A percentile compares a stretch with the other conserved stretches of the same genome.
These are phyloP conservation scores for Dione vanillae DNA, from an alignment of 2,888 invertebrate species.

Conservation along the genomic window DNA sequence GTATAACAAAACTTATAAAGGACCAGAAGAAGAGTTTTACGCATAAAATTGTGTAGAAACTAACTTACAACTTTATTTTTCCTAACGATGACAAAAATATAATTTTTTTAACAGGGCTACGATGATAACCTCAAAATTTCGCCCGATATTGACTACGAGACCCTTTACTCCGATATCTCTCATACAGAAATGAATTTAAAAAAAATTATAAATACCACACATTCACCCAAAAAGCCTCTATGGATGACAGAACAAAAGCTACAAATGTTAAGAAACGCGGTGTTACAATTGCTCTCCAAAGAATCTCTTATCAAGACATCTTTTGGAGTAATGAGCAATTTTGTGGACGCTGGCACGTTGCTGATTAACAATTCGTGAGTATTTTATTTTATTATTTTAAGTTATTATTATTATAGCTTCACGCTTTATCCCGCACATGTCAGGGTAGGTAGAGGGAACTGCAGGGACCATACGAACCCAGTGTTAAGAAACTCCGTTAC, in stretches of 20 bases:
- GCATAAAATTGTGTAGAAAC: too few relatives aligned
- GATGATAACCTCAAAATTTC: conserved; percentile 59
- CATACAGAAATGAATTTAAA: conserved; percentile 56
- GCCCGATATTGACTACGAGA: conserved; percentile 61
- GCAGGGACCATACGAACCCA: too few relatives aligned
- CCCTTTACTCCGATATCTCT: conserved; percentile 57
- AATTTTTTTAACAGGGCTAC: conserved; percentile 61
- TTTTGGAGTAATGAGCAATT: conserved; percentile 68
- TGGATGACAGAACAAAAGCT: conserved; percentile 72
- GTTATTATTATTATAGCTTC: neutral
- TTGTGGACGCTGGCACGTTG: conserved; percentile 73
- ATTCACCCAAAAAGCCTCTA: conserved; percentile 58
- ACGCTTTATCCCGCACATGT: too few relatives aligned
- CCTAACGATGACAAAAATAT: too few relatives aligned
- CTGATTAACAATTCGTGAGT: conserved; percentile 72
- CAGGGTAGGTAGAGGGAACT: too few relatives aligned
- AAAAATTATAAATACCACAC: conserved; percentile 58
- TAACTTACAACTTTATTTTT: too few relatives aligned
- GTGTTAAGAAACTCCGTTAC: too few relatives aligned
- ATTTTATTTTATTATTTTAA: neutral
- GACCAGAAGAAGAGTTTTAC: too few relatives aligned
- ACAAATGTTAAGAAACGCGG: conserved; percentile 53
- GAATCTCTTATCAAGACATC: conserved; percentile 67
- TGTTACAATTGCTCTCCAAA: conserved; percentile 60
- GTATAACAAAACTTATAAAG: too few relatives aligned